phyloP scores from a whole-genome alignment of 2,888 invertebrate species.

The Arenicola marina region DNA sequence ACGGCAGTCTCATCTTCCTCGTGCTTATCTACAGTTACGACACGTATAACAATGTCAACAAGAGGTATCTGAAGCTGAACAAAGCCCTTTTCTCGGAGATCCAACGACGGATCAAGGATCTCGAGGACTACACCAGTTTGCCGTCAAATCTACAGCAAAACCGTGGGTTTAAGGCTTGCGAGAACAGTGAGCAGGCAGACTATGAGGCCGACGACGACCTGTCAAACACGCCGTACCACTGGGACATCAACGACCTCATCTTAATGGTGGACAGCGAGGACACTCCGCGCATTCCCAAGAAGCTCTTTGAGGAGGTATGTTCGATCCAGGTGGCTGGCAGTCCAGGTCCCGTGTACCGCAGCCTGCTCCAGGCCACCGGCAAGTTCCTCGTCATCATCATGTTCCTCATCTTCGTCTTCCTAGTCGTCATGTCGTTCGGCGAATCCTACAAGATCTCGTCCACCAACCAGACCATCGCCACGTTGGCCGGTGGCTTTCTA shows the following conservation, averaged over 20 bases:
- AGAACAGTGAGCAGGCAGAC: slow-evolving; percentile 45
- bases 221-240: slow-evolving; percentile 23
- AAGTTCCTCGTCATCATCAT: slow-evolving; percentile 56
- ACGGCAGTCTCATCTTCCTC: slow-evolving; percentile 53
- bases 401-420: slow-evolving; percentile 56
- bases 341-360: slow-evolving; percentile 55
- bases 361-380: slow-evolving; percentile 53
- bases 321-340: slow-evolving; percentile 53
- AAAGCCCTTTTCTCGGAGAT: slow-evolving; percentile 53
- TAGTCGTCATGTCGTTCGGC: slow-evolving; percentile 56
- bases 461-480: slow-evolving; percentile 33
- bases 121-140: slow-evolving; percentile 51
- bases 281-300: slow-evolving; percentile 53
- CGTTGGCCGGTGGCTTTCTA: slow-evolving; percentile 35
- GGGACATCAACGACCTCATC: slow-evolving; percentile 52
- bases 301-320: slow-evolving; percentile 52
- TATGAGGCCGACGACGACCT: slow-evolving; percentile 29
- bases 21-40: slow-evolving; percentile 57
- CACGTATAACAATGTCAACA: slow-evolving; percentile 56
- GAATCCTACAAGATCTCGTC: slow-evolving; percentile 32
- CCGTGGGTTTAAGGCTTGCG: slow-evolving; percentile 34
- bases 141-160: slow-evolving; percentile 47
- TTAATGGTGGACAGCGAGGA: slow-evolving; percentile 55
- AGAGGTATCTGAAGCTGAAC: slow-evolving; percentile 54
- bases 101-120: slow-evolving; percentile 50